phyloP scores from a whole-genome alignment of 2,113 vertebrate genomes.

The Oncorhynchus keta region DNA sequence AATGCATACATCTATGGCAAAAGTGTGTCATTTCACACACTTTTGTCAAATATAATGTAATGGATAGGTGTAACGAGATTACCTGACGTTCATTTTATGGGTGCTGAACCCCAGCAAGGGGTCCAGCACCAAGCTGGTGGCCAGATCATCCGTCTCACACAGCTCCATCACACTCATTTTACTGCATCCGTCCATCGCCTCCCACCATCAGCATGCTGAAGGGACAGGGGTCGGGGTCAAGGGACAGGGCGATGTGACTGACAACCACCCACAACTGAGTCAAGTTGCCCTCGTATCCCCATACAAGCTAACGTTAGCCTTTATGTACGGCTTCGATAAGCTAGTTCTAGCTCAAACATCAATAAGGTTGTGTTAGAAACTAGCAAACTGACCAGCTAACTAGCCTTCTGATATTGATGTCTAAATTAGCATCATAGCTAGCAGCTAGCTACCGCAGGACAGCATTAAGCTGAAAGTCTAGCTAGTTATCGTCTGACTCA shows the following conservation, averaged over 20 bases:
- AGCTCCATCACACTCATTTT: conserved; percentile 99
- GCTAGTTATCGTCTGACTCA: too few relatives aligned
- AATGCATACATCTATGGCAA: too few relatives aligned
- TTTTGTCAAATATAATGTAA: too few relatives aligned
- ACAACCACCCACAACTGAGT: background rate
- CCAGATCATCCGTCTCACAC: conserved; percentile 98
- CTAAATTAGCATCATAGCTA: too few relatives aligned
- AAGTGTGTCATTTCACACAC: too few relatives aligned
- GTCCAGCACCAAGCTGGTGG: conserved; percentile 97
- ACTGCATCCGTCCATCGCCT: conserved; percentile 77
- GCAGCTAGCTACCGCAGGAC: too few relatives aligned
- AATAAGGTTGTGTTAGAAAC: too few relatives aligned
- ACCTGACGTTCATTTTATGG: conserved; percentile 99
- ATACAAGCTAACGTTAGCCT: background rate
- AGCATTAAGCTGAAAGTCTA: too few relatives aligned
- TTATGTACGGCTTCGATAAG: too few relatives aligned
- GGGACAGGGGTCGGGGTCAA: background rate
- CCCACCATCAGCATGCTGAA: conserved; percentile 82
- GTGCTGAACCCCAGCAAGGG: conserved; percentile 97
- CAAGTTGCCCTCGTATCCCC: background rate
- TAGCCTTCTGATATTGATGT: too few relatives aligned
- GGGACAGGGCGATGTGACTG: background rate
- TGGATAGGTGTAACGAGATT: conserved; percentile 1
- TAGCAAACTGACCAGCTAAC: too few relatives aligned
- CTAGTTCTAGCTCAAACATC: too few relatives aligned